Evolutionary conservation across 2,888 invertebrate species (phyloP), one percentile per base, ranked within the genome.

Genomic region (Smittia aterrima): DNA sequence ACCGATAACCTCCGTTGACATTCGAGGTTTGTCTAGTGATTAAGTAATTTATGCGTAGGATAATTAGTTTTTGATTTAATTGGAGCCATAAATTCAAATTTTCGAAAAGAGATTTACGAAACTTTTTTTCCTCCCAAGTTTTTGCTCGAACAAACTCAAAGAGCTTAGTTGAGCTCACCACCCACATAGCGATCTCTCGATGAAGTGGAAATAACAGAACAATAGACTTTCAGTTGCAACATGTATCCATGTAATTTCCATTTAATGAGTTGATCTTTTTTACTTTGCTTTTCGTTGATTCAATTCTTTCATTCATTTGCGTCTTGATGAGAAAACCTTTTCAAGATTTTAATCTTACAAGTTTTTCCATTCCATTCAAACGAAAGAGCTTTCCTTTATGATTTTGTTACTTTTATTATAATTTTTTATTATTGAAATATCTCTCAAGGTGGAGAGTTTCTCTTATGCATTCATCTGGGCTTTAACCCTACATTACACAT

Each of bases 401-500:
- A 32, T n/a, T 67, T 38, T 22, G 9, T 67, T 67, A 25, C 25
- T 27, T 66, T 66, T 11, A 38, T 67, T 66, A 4, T 32, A 27
- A 20, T 58, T 58, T 3, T 66, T 66, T 32, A 27, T 66, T 66
- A 27, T 13, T 27, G 13, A n/a, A 18, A 27, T 27, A 7, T 67
- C n/a, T 66, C 66, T 64, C 20, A 64, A 64, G 64, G 64, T 25
- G 22, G 16, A 64, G 47, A 47, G 47, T 25, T 64, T 27, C n/a
- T 64, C 20, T 58, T 58, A 9, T 20, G 9, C 9, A 27, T 64
- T 64, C 64, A 25, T 27, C 25, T 64, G 22, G 40, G 40, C 67
- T 67, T 67, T 67, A 67, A 67, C 67, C 67, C 67, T 67, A 20
- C 67, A 67, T 67, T 67, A 67, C 67, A 40, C 67, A 38, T 66